Base-by-base conservation (phyloP, 2,888 invertebrate genomes). In the Crematogaster levior region DNA sequence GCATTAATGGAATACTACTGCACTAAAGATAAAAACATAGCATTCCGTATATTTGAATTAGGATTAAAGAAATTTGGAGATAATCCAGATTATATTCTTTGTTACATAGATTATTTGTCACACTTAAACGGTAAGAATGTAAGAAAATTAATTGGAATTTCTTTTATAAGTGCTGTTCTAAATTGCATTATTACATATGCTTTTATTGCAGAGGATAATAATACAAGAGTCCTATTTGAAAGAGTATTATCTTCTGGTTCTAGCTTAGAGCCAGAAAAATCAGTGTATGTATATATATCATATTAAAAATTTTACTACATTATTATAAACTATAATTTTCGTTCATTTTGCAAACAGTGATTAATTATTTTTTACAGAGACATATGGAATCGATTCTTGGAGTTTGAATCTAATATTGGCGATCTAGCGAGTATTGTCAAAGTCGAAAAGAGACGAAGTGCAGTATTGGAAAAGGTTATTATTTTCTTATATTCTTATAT, bases 1-100 rank as follows among this genome's bases (percentile, higher is more conserved):
- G 99, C 99, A 0, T 95, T 99, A 0, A 99, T 99, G 99, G 99
- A 99, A 94, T 99, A 99, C 94, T 99, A 99, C 93, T 99, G 99
- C 94, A 99, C 98, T 53, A 99, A 99, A 95, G 99, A 99, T 95
- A 98, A 98, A 94, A 98, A 98, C 93, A 98, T 99, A 79, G 99
- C 99, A 0, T 98, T 99, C 95, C 96, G 98, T 83, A 99, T 99
- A 90, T 99, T 99, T 95, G 99, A 99, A 94, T 95, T 99, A 75
- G 99, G 99, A 0, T 95, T 99, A 73, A 99, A 99, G 95, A 99
- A 99, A 94, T 99, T 98, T 94, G 97, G 98, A 0, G 98, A 98
- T 91, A 97, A 98, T 92, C 98, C 99, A 0, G 99, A 99, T 90
- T 99, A 99, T 92, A 97, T 99, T 81, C 96, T 98, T 87, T 98